Base-by-base conservation (phyloP, 2,797 vertebrate genomes). In the Aselliscus stoliczkanus region DNA sequence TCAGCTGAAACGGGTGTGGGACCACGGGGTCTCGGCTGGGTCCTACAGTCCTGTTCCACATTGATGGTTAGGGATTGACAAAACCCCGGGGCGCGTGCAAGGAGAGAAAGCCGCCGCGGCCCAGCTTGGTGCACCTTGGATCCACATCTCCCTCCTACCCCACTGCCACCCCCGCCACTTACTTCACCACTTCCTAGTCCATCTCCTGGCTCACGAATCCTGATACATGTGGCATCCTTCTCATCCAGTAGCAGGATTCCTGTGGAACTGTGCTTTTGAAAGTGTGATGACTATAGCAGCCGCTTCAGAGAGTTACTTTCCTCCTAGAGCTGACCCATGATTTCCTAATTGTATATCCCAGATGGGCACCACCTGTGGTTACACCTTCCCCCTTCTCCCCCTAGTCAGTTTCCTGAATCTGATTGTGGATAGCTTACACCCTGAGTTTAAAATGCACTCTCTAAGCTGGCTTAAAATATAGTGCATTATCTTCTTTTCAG, bases 291-390 rank as follows among this genome's bases (percentile, higher is more conserved):
- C 83, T 47, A 4, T 4, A 47, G 76, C 85, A 83, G 75, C 90
- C 82, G 52, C 94, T 93, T 87, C 42, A 90, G 81, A 93, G 88
- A 64, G 52, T 10, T 56, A 13, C 94, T 95, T 27, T 88, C n/a
- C 67, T 65, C 90, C 85, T 39, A 27, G 29, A 73, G 84, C 87
- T 90, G 85, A 80, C 87, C 84, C 2, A 0, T 69, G 67, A 39
- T 76, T 90, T 88, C 90, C 54, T 82, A 67, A 44, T 69, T 42
- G 82, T 60, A 17, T 20, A 25, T 64, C 88, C 95, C 96, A 97
- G 94, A 93, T 98, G 96, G 96, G 56, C 15, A 37, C 90, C 97
- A 96, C 88, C 88, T 97, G 96, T 96, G 62, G 69, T 58, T 88
- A 6, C 17, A 73, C 94, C 93, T 83, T 29, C 77, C 44, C 50